Percentiles rank a stretch among this genome's conserved stretches.
Evolutionary conservation across 2,113 vertebrate species (phyloP).

Genomic region (Oceanodroma tethys): DNA sequence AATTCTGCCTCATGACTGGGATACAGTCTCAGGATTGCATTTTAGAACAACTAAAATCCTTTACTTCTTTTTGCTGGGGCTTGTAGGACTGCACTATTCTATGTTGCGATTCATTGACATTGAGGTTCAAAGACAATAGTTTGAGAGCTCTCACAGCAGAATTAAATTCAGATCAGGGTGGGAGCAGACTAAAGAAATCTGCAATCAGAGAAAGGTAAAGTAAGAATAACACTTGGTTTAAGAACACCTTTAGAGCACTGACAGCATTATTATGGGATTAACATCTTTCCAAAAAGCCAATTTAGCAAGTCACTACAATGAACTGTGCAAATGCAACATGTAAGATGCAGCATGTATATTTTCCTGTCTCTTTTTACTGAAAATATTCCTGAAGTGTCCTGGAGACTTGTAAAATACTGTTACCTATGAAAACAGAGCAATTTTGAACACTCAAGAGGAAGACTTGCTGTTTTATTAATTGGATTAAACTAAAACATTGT

Average conservation of each 20-base stretch:
- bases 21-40: background rate
- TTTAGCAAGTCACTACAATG: background rate
- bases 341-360: background rate
- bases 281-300: background rate
- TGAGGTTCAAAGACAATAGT: background rate
- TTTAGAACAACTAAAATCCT: background rate
- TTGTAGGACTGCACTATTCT: background rate
- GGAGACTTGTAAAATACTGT: background rate
- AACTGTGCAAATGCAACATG: background rate
- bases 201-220: background rate
- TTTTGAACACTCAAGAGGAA: constrained; percentile 22
- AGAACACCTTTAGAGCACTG: background rate
- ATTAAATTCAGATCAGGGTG: background rate
- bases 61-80: background rate
- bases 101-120: background rate
- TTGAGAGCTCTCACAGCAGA: background rate
- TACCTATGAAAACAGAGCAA: background rate
- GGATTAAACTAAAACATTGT: constrained; percentile 33
- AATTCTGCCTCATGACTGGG: background rate
- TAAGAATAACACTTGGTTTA: background rate
- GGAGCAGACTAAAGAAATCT: background rate
- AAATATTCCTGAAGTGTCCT: background rate
- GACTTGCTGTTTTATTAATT: constrained; percentile 43
- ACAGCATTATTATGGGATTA: background rate
- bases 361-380: background rate